Evolutionary conservation across 2,888 invertebrate genomes (phyloP), one percentile per base, ranked within the genome.

Genomic region (Eledona agricola): DNA sequence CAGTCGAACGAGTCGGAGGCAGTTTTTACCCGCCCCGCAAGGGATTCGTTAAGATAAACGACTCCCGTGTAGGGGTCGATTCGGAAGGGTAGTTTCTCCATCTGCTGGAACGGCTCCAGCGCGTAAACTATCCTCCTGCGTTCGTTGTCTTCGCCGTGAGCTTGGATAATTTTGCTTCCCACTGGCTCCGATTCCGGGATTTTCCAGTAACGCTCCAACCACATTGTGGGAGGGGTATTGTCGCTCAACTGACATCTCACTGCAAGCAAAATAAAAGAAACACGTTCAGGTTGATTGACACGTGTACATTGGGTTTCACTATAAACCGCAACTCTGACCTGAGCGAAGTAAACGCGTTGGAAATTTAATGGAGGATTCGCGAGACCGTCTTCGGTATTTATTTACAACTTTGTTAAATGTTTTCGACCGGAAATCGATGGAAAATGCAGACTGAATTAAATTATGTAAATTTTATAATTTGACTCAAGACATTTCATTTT

Each of bases 31-130:
- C 87, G 83, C 70, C 88, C 89, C 64, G 76, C 75, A 17, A 93
- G 79, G 0, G 90, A 87, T 68, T 91, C 87, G 67, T 91, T 92
- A 34, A 93, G 82, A 64, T 84, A 87, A 38, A 93, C 88, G 2
- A 85, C 84, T 16, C 93, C 93, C 0, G 87, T 88, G 2, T 78
- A 77, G 20, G 84, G 82, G 73, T 93, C 84, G 55, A 94, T 92
- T 28, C 80, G 77, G 72, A 93, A 93, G 1, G 92, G 92, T 11
- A 88, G 78, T 2, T 82, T 81, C 17, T 69, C 65, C 70, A 70
- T 3, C 34, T 59, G 38, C n/a, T 35, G 53, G n/a, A 64, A 56
- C 0, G 84, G 83, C 71, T 90, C 90, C 55, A 92, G 72, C 0
- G 87, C 88, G 65, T 83, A 92, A 34, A 79, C 81, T 19, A 91